Base-by-base conservation (phyloP, 2,888 invertebrate species). In the Caenorhabditis drosophilae region DNA sequence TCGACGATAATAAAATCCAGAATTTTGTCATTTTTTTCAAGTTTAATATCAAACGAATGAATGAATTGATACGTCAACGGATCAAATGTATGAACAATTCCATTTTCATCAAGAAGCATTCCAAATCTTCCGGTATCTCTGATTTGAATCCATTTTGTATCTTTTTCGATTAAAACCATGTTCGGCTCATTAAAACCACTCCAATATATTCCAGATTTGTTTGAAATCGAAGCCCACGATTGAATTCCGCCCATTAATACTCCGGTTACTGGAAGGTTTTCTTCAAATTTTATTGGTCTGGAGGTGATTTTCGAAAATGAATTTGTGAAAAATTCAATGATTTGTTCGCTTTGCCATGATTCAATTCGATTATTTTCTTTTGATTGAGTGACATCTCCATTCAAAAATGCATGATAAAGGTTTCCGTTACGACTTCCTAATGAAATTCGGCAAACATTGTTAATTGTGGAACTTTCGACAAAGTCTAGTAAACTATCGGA, bases 1-100 rank as follows among this genome's bases (percentile, higher is more conserved):
- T 64, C 59, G 18, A 64, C 49, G 25, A 64, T 41, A 16, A 56
- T 55, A 34, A 64, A 64, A 35, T 64, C 59, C 25, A 52, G 44
- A 48, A 64, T 52, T 34, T 35, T 36, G 36, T 59, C 51, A 11
- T 25, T 27, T 16, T 38, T 25, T 12, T 40, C n/a, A 1, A 4
- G 15, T 18, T 64, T 64, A 7, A 64, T 25, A 36, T 55, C 55
- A 23, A 59, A 64, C 20, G 47, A 42, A 18, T 55, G 26, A 38
- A 47, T 46, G 25, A 64, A 59, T 4, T 18, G 48, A 12, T 23
- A 22, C 2, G 55, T 52, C 12, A 48, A 9, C 9, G 59, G 55
- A 45, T 64, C 64, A 46, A 64, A 59, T 1, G 55, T 55, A 26
- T 59, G 58, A 26, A 64, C 47, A 36, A 35, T 51, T 1, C 64